phyloP scores from a whole-genome alignment of 2,797 vertebrate genomes.

The Sus cebifrons region DNA sequence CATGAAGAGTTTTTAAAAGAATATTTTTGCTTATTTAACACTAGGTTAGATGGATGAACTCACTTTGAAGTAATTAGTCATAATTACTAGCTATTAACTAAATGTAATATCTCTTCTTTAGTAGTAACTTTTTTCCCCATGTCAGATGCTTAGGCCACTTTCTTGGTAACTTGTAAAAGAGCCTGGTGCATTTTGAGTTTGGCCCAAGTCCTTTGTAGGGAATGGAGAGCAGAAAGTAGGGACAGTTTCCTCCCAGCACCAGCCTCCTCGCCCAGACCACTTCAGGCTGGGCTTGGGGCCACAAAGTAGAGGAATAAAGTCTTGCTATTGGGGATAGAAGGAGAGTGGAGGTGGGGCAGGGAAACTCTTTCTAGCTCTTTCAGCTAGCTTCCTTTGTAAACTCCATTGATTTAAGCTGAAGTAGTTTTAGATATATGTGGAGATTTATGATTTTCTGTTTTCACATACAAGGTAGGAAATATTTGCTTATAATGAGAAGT shows the following conservation, averaged over 20 bases:
- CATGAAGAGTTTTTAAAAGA: neutral
- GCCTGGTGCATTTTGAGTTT: neutral
- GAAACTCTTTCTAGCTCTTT: neutral
- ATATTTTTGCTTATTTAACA: slow-evolving; percentile 57
- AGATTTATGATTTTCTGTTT: slow-evolving; percentile 62
- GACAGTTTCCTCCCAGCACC: neutral
- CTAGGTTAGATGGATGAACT: slow-evolving; percentile 28
- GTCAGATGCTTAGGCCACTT: neutral
- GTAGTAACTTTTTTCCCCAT: neutral
- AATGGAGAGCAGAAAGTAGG: slow-evolving; percentile 15
- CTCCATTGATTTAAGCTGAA: slow-evolving; percentile 34
- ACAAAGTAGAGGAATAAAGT: neutral
- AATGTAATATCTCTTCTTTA: slow-evolving; percentile 21
- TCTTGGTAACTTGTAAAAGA: slow-evolving; percentile 5
- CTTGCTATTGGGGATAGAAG: too few species aligned
- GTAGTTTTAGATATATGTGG: slow-evolving; percentile 31
- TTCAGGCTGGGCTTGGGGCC: neutral
- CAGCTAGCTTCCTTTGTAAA: neutral
- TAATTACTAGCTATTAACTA: slow-evolving; percentile 55
- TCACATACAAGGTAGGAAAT: slow-evolving; percentile 33
- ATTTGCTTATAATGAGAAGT: slow-evolving; percentile 11
- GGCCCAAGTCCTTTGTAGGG: neutral
- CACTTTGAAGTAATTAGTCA: slow-evolving; percentile 3
- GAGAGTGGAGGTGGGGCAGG: neutral
- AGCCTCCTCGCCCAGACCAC: neutral